A percentile compares a stretch with the other conserved stretches of the same genome.
These are phyloP conservation scores for Gopherus flavomarginatus DNA, from an alignment of 2,113 vertebrate species.

Conservation along the genomic window DNA sequence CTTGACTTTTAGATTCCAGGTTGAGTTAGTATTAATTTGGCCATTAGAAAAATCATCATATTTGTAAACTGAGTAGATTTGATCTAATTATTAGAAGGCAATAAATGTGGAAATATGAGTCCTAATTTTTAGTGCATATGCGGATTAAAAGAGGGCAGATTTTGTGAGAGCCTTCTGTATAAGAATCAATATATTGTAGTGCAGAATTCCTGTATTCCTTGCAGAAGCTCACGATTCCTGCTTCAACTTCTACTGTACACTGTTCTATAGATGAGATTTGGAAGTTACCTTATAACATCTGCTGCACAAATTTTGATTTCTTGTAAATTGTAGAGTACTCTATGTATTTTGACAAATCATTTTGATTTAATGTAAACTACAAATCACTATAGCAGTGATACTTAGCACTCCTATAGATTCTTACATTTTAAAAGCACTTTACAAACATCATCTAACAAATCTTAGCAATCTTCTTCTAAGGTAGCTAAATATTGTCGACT, in stretches of 20 bases:
- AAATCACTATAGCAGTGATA: background rate
- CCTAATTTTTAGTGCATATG: background rate
- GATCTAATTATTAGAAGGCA: background rate
- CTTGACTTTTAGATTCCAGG: background rate
- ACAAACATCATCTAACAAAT: background rate
- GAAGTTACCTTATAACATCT: background rate
- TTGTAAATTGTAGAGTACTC: background rate
- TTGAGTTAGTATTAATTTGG: background rate
- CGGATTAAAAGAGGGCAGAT: background rate
- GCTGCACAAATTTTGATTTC: background rate
- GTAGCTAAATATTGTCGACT: background rate
- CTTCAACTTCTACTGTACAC: background rate
- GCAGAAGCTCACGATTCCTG: background rate
- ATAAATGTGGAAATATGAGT: background rate
- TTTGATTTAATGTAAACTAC: background rate
- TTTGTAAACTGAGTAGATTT: background rate
- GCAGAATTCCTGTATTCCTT: background rate
- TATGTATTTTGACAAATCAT: accelerated
- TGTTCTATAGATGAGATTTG: background rate
- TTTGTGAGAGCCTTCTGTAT: background rate
- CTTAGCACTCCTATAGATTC: background rate
- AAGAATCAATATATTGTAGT: background rate
- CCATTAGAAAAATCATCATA: background rate
- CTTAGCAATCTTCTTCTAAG: background rate
- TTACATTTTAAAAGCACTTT: background rate